Conservation (phyloP, 2,888 invertebrate species). For the Nomada ferruginata region DNA sequence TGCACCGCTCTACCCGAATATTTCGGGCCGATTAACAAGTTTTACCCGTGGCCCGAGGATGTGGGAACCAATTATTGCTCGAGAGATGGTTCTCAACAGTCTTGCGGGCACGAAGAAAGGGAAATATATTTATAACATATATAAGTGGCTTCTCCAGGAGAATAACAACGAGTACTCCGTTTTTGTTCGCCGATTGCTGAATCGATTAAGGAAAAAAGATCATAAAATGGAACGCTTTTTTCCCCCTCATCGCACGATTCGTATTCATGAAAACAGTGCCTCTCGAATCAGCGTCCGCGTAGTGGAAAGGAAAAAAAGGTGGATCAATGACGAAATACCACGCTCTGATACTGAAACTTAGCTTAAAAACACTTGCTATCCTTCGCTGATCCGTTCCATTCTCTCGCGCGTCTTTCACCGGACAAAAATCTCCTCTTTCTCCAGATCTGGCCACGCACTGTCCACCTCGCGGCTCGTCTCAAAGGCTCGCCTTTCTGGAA, state of each 20-base stretch:
- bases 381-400: not conserved
- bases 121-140: too few species aligned
- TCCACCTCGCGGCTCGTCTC: constrained; percentile 43
- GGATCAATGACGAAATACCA: constrained; percentile 58
- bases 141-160: not conserved
- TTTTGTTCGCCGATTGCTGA: not conserved
- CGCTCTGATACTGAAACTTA: constrained; percentile 53
- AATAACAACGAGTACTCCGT: not conserved
- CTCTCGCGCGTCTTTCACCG: constrained; percentile 23
- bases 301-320: constrained; percentile 34
- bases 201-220: not conserved
- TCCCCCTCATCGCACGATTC: not conserved
- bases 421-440: constrained; percentile 19
- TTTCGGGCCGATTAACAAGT: constrained; percentile 50
- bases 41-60: constrained; percentile 12
- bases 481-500: constrained; percentile 67
- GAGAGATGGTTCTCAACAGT: not conserved
- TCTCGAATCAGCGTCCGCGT: constrained; percentile 35
- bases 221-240: constrained; percentile 18
- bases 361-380: not conserved
- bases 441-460: not conserved
- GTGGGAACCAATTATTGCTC: constrained; percentile 57
- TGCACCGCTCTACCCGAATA: constrained; percentile 36
- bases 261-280: constrained; percentile 26
- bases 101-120: not conserved